These are phyloP conservation scores for Enoplosus armatus DNA, from an alignment of 2,797 vertebrate genomes.

Conservation along the genomic window DNA sequence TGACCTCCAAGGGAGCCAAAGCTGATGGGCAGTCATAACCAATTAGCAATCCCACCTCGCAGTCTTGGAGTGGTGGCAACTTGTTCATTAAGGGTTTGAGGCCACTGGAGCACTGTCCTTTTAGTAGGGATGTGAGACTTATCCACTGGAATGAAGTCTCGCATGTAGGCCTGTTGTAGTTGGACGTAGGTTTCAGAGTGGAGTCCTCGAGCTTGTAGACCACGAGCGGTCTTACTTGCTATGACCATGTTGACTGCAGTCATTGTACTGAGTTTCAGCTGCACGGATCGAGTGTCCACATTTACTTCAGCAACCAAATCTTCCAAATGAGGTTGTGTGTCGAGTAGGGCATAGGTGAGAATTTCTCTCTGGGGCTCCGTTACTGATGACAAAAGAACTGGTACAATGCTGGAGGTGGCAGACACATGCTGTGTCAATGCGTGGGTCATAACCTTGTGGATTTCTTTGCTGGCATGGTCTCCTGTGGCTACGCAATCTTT, in stretches of 20 bases:
- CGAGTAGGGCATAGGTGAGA: constrained; percentile 41
- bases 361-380: constrained; percentile 39
- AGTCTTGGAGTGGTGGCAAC: constrained; percentile 38
- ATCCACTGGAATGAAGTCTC: background rate
- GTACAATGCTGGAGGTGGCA: constrained; percentile 59
- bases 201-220: background rate
- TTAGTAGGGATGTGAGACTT: constrained; percentile 53
- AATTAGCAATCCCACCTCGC: constrained; percentile 53
- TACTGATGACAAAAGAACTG: constrained; percentile 54
- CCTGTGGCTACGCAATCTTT: background rate
- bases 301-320: constrained; percentile 40
- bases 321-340: constrained; percentile 57
- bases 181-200: no score
- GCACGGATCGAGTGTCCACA: constrained; percentile 31
- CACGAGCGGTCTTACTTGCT: constrained; percentile 29
- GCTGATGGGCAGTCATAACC: background rate
- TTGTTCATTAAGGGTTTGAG: constrained; percentile 26
- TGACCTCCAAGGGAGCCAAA: no score
- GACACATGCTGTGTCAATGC: constrained; percentile 7
- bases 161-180: no score
- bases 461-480: constrained; percentile 1
- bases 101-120: constrained; percentile 36
- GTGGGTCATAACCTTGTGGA: constrained; percentile 30
- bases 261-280: constrained; percentile 47
- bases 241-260: constrained; percentile 53